phyloP scores from a whole-genome alignment of 2,888 invertebrate species.

The Philhelius pedissequus region DNA sequence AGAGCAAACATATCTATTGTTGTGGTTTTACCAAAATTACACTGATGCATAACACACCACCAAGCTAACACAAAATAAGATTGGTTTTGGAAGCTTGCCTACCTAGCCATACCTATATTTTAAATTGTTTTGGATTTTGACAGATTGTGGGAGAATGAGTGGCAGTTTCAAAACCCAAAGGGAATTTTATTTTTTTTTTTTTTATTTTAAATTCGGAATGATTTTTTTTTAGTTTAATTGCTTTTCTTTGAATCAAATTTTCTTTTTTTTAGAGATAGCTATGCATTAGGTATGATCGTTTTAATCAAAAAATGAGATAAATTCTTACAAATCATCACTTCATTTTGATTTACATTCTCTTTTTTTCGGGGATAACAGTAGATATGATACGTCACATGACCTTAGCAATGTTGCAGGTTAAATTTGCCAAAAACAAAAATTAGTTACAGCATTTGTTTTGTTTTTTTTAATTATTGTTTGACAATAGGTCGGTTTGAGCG shows the following conservation, averaged over 20 bases:
- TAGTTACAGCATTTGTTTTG: too few species aligned
- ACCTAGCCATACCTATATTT: too few species aligned
- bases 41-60: neutral
- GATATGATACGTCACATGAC: neutral
- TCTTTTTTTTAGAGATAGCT: too few species aligned
- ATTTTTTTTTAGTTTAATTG: neutral
- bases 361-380: neutral
- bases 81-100: neutral
- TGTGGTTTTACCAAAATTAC: too few species aligned
- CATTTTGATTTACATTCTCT: neutral
- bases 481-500: neutral
- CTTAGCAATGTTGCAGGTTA: neutral
- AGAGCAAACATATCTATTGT: neutral
- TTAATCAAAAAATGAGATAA: neutral
- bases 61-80: neutral
- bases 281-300: neutral
- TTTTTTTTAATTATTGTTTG: too few species aligned
- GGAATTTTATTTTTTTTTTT: neutral
- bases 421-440: too few species aligned
- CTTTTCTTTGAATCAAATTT: too few species aligned
- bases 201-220: neutral
- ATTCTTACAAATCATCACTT: neutral
- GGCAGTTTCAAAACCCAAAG: neutral
- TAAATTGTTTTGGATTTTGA: neutral
- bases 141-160: constrained; percentile 1